Evolutionary conservation across 2,888 invertebrate genomes (phyloP), one percentile per base, ranked within the genome.

Genomic region (Osedax fenrisi): DNA sequence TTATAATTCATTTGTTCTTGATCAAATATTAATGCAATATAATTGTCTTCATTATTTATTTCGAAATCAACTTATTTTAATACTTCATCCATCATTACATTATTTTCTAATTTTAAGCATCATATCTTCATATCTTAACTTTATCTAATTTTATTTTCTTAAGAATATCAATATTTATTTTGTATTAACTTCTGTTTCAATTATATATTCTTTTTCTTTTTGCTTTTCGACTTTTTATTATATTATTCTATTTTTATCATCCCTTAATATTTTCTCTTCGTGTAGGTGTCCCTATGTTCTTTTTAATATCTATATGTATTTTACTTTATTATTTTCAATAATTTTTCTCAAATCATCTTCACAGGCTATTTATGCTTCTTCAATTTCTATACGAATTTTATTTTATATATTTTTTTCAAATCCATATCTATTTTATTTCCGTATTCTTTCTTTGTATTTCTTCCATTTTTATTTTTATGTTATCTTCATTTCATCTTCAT

Each of bases 191-290:
- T 72, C 3, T 72, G 23, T 24, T 22, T 56, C n/a, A 27, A 72
- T 64, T 24, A 26, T 73, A 26, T n/a, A 3, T 73, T 59, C 26
- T 26, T 61, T 73, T 27, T 21, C 56, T 27, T 73, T 25, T n/a
- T 61, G 62, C 23, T 73, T 74, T 21, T 22, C 21, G 13, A 5
- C 61, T 69, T 22, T 22, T 27, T 10, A 2, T 24, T 62, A 61
- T 69, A 2, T 72, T 17, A 61, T 68, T 21, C 23, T 72, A 3
- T 22, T 59, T 72, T 27, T 5, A 5, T 22, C 23, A 23, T 22
- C n/a, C 24, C n/a, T 21, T 61, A 56, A 21, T 66, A 61, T 61
- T 72, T 72, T 21, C 21, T 64, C 64, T 64, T 23, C 23, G 22
- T 64, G 5, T 64, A n/a, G n/a, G n/a, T n/a, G n/a, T n/a, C n/a